Conservation (phyloP, 2,797 vertebrate species). For the Thaleichthys pacificus region DNA sequence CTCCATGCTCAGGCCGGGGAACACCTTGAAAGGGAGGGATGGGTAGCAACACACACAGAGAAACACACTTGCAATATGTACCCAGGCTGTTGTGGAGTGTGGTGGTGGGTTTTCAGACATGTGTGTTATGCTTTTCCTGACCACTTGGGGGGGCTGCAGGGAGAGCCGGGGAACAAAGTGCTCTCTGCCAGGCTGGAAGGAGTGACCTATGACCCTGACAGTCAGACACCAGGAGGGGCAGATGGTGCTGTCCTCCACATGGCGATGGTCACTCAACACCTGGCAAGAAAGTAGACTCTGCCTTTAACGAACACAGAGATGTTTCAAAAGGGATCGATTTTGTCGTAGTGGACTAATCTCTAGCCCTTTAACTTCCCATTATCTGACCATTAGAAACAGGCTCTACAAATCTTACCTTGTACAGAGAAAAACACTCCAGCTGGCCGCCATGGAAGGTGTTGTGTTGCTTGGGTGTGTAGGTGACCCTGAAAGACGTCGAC, state of each 20-base stretch:
- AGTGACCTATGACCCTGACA: conserved; percentile 82
- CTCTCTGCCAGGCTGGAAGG: conserved; percentile 71
- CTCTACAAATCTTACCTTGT: conserved; percentile 74
- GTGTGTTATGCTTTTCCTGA: conserved; percentile 51
- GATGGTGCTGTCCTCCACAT: conserved; percentile 72
- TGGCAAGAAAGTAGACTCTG: conserved; percentile 32
- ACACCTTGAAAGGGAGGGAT: conserved; percentile 70
- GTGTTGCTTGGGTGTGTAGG: conserved; percentile 76
- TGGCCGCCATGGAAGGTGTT: conserved; percentile 80
- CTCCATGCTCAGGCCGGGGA: conserved; percentile 73
- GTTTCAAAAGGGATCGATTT: neutral
- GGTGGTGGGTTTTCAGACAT: no score
- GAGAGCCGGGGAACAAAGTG: conserved; percentile 78
- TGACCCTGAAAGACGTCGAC: conserved; percentile 79
- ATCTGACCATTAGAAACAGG: neutral
- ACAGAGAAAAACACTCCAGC: conserved; percentile 87
- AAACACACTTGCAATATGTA: neutral
- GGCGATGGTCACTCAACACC: conserved; percentile 71
- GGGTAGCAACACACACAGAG: conserved; percentile 1
- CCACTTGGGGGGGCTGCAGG: conserved; percentile 78
- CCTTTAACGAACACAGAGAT: neutral
- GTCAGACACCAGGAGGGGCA: conserved; percentile 86
- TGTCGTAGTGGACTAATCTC: neutral
- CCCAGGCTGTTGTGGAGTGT: neutral
- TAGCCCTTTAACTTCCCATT: neutral